Evolutionary conservation across 2,113 vertebrate species (phyloP).

Genomic region (Ahaetulla prasina): DNA sequence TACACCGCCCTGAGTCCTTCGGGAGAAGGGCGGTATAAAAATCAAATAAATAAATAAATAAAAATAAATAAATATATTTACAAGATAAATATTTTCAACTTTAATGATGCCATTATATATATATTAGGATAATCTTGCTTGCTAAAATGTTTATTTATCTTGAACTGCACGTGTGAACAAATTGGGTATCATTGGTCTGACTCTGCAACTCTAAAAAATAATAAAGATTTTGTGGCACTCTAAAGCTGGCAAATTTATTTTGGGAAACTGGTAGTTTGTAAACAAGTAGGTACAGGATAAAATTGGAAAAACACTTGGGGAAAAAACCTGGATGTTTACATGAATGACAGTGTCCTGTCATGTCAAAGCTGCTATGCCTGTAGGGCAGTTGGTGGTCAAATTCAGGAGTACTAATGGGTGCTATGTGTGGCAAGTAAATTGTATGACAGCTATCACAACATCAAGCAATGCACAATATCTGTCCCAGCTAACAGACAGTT

Average conservation of each 20-base stretch:
- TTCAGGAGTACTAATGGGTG: not conserved
- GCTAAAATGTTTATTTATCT: not conserved
- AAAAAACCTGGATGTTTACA: constrained; percentile 17
- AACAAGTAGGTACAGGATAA: constrained; percentile 18
- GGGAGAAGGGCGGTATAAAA: too few relatives aligned
- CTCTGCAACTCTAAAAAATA: not conserved
- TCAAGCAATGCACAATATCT: constrained; percentile 7
- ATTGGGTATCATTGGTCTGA: not conserved
- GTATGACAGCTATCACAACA: not conserved
- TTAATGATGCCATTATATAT: not conserved
- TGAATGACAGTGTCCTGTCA: constrained; percentile 13
- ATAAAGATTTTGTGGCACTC: not conserved
- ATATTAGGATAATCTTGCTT: not conserved
- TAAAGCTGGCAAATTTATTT: not conserved
- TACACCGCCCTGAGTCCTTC: too few relatives aligned
- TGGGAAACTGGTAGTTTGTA: not conserved
- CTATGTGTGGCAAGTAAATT: constrained; percentile 2
- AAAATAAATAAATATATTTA: not conserved
- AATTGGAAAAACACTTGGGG: constrained; percentile 26
- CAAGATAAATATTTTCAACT: not conserved
- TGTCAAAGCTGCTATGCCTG: constrained; percentile 22
- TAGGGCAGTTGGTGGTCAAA: constrained; percentile 21
- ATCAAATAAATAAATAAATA: too few relatives aligned
- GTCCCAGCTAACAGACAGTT: not conserved
- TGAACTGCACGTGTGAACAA: not conserved